A percentile compares a stretch with the other conserved stretches of the same genome.
phyloP scores from a whole-genome alignment of 2,888 invertebrate genomes.

The Deilephila porcellus region DNA sequence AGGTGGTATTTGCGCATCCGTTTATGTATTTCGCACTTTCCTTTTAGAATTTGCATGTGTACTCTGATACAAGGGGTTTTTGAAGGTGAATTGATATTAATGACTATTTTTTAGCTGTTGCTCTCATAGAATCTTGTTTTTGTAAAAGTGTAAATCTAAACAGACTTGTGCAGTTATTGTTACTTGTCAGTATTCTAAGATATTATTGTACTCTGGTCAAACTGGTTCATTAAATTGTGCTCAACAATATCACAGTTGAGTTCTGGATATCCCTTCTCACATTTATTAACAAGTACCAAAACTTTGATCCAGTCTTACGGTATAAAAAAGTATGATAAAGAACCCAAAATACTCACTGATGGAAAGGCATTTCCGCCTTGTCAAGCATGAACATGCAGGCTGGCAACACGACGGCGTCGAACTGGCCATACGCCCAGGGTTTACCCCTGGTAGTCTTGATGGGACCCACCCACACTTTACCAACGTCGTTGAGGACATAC shows the following conservation, averaged over 20 bases:
- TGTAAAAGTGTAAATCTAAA: too few species aligned
- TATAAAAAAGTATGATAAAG: neutral
- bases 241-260: too few species aligned
- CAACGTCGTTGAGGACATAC: conserved; percentile 92
- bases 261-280: too few species aligned
- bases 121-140: too few species aligned
- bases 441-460: conserved; percentile 89
- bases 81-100: neutral
- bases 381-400: conserved; percentile 89
- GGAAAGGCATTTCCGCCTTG: conserved; percentile 85
- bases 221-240: too few species aligned
- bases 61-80: neutral
- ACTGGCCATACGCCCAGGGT: conserved; percentile 94
- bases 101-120: neutral
- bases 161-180: too few species aligned
- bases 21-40: conserved; percentile 8
- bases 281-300: neutral
- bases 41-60: neutral
- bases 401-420: conserved; percentile 88
- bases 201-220: too few species aligned
- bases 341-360: conserved; percentile 69
- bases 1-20: neutral
- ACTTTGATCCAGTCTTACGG: neutral
- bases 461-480: conserved; percentile 93
- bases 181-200: too few species aligned